A percentile compares a stretch with the other conserved stretches of the same genome.
Evolutionary conservation across 2,113 vertebrate genomes (phyloP).

Genomic region (Puffinus mauretanicus): DNA sequence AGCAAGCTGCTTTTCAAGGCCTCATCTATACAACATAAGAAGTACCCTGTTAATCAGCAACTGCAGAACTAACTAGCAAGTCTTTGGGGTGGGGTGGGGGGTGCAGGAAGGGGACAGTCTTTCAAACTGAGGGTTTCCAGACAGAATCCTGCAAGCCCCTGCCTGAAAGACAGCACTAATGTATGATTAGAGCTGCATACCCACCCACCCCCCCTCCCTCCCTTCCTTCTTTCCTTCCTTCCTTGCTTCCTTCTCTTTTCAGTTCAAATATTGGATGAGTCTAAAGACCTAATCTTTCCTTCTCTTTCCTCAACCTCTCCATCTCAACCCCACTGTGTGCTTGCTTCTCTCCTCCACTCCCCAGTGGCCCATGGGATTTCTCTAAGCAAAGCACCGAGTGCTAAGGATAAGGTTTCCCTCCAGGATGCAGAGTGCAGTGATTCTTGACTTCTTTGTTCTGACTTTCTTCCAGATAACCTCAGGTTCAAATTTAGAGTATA

Average conservation of each 20-base stretch:
- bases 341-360: not conserved
- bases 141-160: not conserved
- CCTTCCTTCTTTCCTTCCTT: not conserved
- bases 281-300: not conserved
- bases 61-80: not conserved
- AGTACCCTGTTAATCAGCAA: not conserved
- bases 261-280: not conserved
- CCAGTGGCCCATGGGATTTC: not conserved
- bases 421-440: no score
- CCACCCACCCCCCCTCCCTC: not conserved
- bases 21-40: not conserved
- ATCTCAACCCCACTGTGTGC: not conserved
- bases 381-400: not conserved
- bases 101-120: not conserved
- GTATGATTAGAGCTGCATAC: not conserved
- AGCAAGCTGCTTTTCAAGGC: not conserved
- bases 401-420: not conserved
- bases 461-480: not conserved
- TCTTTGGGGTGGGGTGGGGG: no score
- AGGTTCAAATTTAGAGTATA: not conserved
- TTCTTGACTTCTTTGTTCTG: not conserved
- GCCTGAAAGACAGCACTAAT: not conserved
- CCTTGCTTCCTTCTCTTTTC: not conserved
- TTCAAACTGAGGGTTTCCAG: not conserved
- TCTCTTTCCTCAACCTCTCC: not conserved